Conservation (phyloP, 2,888 invertebrate species). For the Dryomyza anilis region DNA sequence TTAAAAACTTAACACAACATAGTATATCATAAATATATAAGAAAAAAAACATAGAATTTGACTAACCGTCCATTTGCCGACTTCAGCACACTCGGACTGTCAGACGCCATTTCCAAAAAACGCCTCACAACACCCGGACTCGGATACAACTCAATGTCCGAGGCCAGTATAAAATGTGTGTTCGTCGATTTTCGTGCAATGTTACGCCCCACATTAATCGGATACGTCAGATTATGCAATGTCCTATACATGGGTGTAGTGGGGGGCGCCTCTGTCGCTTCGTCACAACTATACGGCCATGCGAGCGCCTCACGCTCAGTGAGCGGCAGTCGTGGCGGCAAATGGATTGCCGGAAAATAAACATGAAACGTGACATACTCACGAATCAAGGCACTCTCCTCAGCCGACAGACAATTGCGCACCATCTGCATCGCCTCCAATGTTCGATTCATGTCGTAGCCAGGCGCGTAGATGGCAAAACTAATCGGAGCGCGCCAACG, state of each 20-base stretch:
- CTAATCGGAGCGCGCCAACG: constrained; percentile 71
- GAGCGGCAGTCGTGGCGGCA: constrained; percentile 61
- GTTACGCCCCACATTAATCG: constrained; percentile 86
- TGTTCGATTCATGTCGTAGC: constrained; percentile 66
- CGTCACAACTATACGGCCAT: constrained; percentile 41
- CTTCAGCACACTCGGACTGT: constrained; percentile 65
- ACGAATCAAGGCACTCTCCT: constrained; percentile 63
- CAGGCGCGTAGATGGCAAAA: constrained; percentile 69
- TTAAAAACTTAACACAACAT: background rate
- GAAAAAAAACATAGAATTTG: background rate
- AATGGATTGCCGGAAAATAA: constrained; percentile 66
- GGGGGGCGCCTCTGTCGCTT: constrained; percentile 36
- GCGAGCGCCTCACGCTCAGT: constrained; percentile 41
- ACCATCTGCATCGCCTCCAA: constrained; percentile 67
- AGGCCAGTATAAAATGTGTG: constrained; percentile 80
- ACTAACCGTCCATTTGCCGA: background rate
- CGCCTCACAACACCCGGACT: constrained; percentile 76
- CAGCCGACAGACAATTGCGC: constrained; percentile 64
- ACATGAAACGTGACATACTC: constrained; percentile 70
- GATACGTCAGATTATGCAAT: constrained; percentile 75
- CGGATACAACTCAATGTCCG: constrained; percentile 87
- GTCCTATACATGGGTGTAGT: constrained; percentile 66
- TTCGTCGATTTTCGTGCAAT: constrained; percentile 78
- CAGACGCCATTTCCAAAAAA: constrained; percentile 80
- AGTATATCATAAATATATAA: background rate